Evolutionary conservation across 2,113 vertebrate species (phyloP).

Genomic region (Megalops atlanticus): DNA sequence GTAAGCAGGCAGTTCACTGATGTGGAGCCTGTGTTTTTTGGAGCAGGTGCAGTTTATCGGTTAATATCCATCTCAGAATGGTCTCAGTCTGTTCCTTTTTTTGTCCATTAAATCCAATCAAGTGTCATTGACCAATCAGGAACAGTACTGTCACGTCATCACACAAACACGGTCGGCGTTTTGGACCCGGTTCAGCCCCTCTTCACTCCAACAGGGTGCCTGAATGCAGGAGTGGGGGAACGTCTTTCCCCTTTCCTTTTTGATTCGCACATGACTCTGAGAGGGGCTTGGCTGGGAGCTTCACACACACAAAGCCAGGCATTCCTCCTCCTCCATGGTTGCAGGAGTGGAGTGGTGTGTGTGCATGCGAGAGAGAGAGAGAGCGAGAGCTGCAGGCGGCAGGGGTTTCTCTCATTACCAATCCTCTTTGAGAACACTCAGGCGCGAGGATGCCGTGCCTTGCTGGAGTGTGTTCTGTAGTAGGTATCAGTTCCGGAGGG

Average conservation of each 20-base stretch:
- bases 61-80: too few relatives aligned
- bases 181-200: neutral
- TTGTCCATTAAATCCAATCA: too few relatives aligned
- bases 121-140: too few relatives aligned
- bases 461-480: neutral
- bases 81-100: too few relatives aligned
- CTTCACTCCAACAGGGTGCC: neutral
- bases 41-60: too few relatives aligned
- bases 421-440: slow-evolving; percentile 54
- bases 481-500: neutral
- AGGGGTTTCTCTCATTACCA: slow-evolving; percentile 54
- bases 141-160: too few relatives aligned
- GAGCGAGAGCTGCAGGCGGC: too few relatives aligned
- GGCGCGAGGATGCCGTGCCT: slow-evolving; percentile 34
- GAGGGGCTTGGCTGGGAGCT: neutral
- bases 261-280: neutral
- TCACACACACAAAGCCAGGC: neutral
- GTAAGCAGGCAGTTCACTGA: too few relatives aligned
- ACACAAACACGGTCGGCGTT: too few relatives aligned
- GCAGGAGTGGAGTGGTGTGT: neutral
- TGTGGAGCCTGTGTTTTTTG: too few relatives aligned
- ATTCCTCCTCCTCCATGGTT: neutral
- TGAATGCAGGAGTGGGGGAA: neutral
- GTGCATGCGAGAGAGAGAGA: too few relatives aligned
- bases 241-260: neutral